These are phyloP conservation scores for Acleris cristana DNA, from an alignment of 2,888 invertebrate genomes.

Conservation along the genomic window DNA sequence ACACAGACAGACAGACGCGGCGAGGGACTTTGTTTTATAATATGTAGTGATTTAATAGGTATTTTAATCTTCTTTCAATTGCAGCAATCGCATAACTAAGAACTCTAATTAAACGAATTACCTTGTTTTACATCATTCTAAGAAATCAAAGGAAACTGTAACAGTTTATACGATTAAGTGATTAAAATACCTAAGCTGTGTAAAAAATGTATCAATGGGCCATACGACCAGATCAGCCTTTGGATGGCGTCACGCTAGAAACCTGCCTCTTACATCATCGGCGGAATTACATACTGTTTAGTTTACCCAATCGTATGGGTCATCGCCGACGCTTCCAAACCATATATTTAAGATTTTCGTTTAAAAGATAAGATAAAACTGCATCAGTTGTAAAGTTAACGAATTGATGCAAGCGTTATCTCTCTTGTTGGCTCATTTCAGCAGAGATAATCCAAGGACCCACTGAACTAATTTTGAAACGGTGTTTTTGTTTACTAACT, in stretches of 20 bases:
- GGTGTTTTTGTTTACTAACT: slow-evolving; percentile 5
- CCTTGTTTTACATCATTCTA: neutral
- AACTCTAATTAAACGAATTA: no score
- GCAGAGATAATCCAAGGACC: slow-evolving; percentile 27
- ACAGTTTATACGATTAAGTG: neutral
- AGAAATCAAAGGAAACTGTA: neutral
- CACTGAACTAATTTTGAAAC: slow-evolving; percentile 25
- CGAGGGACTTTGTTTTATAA: no score
- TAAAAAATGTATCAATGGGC: slow-evolving; percentile 19
- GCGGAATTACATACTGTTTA: slow-evolving; percentile 53
- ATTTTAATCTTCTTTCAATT: no score
- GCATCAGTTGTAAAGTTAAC: slow-evolving; percentile 28
- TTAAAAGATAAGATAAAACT: slow-evolving; percentile 41
- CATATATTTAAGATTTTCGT: slow-evolving; percentile 6
- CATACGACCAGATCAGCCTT: slow-evolving; percentile 47
- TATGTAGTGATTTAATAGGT: no score
- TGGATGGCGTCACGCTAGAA: slow-evolving; percentile 51
- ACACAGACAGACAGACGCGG: no score
- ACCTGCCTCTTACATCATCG: slow-evolving; percentile 64
- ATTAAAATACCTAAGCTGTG: neutral
- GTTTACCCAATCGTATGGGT: slow-evolving; percentile 52
- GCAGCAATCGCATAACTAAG: no score
- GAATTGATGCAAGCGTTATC: slow-evolving; percentile 31
- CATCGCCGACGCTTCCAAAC: slow-evolving; percentile 48
- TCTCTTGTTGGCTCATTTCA: slow-evolving; percentile 18